phyloP scores from a whole-genome alignment of 2,113 vertebrate species.

The Sprattus sprattus region DNA sequence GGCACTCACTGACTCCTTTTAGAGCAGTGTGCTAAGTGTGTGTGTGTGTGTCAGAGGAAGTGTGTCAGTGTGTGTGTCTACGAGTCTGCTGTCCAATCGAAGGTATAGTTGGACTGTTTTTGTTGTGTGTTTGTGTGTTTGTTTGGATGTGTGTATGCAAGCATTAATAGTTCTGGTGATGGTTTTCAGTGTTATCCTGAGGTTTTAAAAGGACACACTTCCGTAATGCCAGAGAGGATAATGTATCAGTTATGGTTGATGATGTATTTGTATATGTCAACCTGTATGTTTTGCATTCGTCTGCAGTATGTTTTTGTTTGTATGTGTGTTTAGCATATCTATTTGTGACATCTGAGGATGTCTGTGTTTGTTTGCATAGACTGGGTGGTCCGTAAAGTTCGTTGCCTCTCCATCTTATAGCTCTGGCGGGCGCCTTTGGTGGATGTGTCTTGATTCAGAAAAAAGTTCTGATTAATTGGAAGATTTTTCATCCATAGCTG shows the following conservation, averaged over 20 bases:
- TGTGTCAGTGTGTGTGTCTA: slow-evolving; percentile 23
- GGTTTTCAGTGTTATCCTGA: too few relatives aligned
- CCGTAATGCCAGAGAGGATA: too few relatives aligned
- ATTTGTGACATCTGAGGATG: background rate
- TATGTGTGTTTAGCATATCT: background rate
- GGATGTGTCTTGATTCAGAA: background rate
- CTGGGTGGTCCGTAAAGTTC: background rate
- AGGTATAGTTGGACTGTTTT: background rate
- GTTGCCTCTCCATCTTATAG: background rate
- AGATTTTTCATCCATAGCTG: background rate
- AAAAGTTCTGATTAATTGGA: background rate
- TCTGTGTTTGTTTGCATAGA: background rate
- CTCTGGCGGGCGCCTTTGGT: background rate
- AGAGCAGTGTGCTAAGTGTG: background rate
- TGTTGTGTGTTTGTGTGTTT: too few relatives aligned
- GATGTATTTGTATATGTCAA: too few relatives aligned
- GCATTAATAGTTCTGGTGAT: too few relatives aligned
- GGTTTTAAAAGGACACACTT: too few relatives aligned
- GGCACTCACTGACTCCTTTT: background rate
- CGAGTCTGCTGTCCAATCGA: background rate
- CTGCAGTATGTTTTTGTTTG: background rate
- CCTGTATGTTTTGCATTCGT: background rate
- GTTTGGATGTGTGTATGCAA: background rate
- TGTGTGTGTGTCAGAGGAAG: slow-evolving; percentile 11
- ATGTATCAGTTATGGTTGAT: too few relatives aligned